Evolutionary conservation across 2,797 vertebrate species (phyloP).

Genomic region (Meriones psammophilus): DNA sequence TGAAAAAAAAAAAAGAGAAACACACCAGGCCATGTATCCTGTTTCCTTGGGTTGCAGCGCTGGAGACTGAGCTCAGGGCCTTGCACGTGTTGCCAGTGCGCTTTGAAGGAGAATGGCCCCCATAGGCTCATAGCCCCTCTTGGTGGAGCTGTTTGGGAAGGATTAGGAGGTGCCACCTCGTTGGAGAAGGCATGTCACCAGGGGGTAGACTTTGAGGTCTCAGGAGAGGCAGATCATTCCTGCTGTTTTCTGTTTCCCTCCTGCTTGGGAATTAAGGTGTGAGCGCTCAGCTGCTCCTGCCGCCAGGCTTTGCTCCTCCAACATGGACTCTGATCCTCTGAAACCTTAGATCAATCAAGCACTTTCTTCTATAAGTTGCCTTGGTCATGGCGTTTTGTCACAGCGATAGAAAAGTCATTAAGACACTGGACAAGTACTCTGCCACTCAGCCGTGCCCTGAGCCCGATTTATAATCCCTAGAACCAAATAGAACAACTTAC

Average conservation of each 20-base stretch:
- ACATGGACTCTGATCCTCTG: not conserved
- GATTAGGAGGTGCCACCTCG: not conserved
- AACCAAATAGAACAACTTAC: not conserved
- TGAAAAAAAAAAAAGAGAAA: not conserved
- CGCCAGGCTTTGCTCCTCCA: not conserved
- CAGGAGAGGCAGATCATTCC: not conserved
- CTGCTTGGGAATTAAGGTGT: not conserved
- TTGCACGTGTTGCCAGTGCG: not conserved
- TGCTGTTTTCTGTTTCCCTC: not conserved
- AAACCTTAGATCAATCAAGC: not conserved
- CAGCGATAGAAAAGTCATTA: not conserved
- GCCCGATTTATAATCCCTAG: not conserved
- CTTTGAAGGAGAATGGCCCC: not conserved
- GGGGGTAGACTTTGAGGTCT: not conserved
- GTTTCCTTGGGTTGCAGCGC: no score
- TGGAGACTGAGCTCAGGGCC: not conserved
- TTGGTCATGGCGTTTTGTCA: not conserved
- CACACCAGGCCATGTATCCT: not conserved
- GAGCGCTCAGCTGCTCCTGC: not conserved
- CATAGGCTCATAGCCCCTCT: not conserved
- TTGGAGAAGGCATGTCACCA: not conserved
- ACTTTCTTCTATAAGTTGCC: not conserved
- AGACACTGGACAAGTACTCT: not conserved
- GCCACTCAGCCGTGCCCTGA: not conserved
- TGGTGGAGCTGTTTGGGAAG: not conserved